Evolutionary conservation across 2,797 vertebrate species (phyloP).

Genomic region (Sparus aurata): DNA sequence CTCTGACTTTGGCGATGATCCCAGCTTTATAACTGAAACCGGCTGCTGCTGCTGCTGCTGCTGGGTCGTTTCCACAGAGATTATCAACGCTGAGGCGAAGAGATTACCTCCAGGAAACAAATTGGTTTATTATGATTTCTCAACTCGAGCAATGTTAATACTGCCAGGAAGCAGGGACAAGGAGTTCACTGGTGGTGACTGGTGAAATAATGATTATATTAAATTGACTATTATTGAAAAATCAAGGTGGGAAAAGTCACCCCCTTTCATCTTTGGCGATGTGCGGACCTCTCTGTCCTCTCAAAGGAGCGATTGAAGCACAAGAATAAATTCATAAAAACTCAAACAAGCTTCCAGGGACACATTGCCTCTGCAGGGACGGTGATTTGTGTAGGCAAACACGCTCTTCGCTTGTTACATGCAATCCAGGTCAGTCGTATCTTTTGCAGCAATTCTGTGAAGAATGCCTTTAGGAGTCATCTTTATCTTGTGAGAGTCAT

Average conservation of each 20-base stretch:
- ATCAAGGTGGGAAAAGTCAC: neutral
- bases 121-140: constrained; percentile 65
- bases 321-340: constrained; percentile 26
- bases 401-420: constrained; percentile 5
- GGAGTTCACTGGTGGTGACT: constrained; percentile 31
- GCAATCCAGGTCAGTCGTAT: neutral
- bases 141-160: constrained; percentile 46
- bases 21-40: constrained; percentile 54
- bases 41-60: constrained; percentile 28
- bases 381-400: constrained; percentile 18
- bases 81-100: constrained; percentile 57
- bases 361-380: constrained; percentile 13
- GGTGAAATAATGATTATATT: constrained; percentile 19
- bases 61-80: constrained; percentile 64
- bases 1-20: constrained; percentile 44
- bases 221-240: constrained; percentile 10
- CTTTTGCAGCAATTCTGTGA: constrained; percentile 20
- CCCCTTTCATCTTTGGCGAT: neutral
- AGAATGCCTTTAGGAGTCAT: constrained; percentile 25
- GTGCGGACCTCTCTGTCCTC: neutral
- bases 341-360: constrained; percentile 25
- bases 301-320: constrained; percentile 9
- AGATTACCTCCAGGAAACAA: constrained; percentile 68
- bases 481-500: constrained; percentile 8
- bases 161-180: constrained; percentile 18